Evolutionary conservation across 2,888 invertebrate genomes (phyloP).

Genomic region (Calameuta idolon): DNA sequence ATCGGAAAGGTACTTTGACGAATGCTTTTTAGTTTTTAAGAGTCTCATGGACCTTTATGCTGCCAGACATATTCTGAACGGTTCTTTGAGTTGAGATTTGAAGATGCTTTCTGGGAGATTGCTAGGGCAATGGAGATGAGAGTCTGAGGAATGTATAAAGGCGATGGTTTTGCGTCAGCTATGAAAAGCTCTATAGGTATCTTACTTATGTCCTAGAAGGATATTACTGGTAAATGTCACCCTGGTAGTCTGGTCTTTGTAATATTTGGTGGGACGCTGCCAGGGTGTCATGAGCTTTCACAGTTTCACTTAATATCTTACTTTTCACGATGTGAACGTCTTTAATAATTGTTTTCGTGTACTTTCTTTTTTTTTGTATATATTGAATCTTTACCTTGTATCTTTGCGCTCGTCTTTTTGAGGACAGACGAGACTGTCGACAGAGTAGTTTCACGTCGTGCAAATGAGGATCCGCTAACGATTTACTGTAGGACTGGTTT

Average conservation of each 20-base stretch:
- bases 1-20: constrained; percentile 58
- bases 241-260: background rate
- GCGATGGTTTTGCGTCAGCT: constrained; percentile 20
- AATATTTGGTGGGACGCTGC: background rate
- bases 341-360: background rate
- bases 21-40: constrained; percentile 10
- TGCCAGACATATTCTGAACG: background rate
- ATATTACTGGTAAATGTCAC: background rate
- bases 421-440: background rate
- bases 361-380: background rate
- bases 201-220: background rate
- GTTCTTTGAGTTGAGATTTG: background rate
- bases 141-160: constrained; percentile 21
- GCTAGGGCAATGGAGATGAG: background rate
- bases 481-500: constrained; percentile 57
- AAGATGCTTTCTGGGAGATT: background rate
- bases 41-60: background rate
- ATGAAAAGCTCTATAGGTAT: background rate
- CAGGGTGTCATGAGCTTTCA: background rate
- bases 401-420: background rate
- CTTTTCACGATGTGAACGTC: too few relatives aligned
- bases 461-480: constrained; percentile 41
- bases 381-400: background rate
- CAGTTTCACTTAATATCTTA: too few relatives aligned
- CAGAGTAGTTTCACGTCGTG: constrained; percentile 9